Evolutionary conservation across 2,888 invertebrate species (phyloP).

Genomic region (Noctua comes): DNA sequence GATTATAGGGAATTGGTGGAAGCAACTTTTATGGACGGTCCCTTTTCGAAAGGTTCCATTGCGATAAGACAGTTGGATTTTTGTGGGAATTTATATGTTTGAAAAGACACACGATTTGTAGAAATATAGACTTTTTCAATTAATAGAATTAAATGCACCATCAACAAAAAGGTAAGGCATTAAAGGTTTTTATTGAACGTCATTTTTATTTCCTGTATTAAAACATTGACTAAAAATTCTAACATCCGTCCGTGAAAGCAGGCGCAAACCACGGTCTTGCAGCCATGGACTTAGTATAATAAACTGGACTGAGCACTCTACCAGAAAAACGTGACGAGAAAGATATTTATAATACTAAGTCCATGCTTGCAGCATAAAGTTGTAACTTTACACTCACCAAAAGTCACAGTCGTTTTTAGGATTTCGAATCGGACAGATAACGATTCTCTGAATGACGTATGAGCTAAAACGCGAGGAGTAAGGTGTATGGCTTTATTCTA

Average conservation of each 20-base stretch:
- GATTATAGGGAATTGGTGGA: conserved; percentile 5
- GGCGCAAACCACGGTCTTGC: neutral
- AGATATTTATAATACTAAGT: too few relatives aligned
- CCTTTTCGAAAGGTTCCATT: neutral
- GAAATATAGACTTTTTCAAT: neutral
- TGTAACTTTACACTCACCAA: conserved; percentile 9
- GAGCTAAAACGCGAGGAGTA: conserved; percentile 18
- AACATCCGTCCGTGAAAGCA: neutral
- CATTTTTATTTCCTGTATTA: neutral
- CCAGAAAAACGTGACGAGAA: too few relatives aligned
- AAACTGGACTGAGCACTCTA: too few relatives aligned
- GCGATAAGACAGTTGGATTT: conserved; percentile 7
- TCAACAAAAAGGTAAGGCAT: neutral
- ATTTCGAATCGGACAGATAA: conserved; percentile 36
- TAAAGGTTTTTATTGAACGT: neutral
- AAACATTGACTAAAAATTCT: too few relatives aligned
- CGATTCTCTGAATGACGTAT: conserved; percentile 36
- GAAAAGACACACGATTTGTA: neutral
- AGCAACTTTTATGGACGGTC: conserved; percentile 26
- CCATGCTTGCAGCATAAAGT: neutral
- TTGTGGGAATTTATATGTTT: neutral
- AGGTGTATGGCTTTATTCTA: conserved; percentile 36
- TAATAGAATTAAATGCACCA: neutral
- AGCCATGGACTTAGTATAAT: too few relatives aligned
- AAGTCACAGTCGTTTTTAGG: conserved; percentile 16